Base-by-base conservation (phyloP, 2,888 invertebrate genomes). In the Spicauda simplicius region DNA sequence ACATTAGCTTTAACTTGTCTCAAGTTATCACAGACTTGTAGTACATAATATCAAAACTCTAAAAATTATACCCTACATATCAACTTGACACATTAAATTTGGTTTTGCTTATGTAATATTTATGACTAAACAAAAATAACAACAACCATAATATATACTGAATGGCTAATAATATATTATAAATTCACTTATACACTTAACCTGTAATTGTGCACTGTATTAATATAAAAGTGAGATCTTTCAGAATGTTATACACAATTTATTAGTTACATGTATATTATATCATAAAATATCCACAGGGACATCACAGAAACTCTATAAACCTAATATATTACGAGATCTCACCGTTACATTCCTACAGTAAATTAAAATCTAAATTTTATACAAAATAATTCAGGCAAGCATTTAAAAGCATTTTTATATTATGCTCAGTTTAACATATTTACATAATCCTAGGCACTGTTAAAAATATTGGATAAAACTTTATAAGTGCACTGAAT, bases 171-270 rank as follows among this genome's bases (percentile, higher is more conserved):
- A 76, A 74, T 72, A 74, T 80, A 81, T 45, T 78, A 77, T 70
- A 71, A 50, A 20, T 54, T 48, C 50, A 50, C 33, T 64, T 52
- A 54, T 53, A 55, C 45, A 53, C 60, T 69, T 71, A 71, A 60
- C 55, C 62, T 69, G 61, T 71, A 74, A 77, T 68, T 72, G 74
- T 75, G 73, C 77, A 84, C 86, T 85, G 85, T 78, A 78, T 74
- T 73, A 86, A 89, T 80, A 88, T 89, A 88, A 88, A 82, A 84
- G 87, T 86, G 90, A 90, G 88, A 89, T 85, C 87, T 79, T 73
- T 73, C 69, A 79, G 79, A 78, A 82, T 85, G 78, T 30, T 53
- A 14, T 33, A 61, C 52, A 52, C 14, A 41, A 41, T 75, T 77
- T 69, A 76, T 73, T 72, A 70, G 72, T 75, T 75, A 71, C 73